Evolutionary conservation across 2,113 vertebrate genomes (phyloP).

Genomic region (Menidia beryllina): DNA sequence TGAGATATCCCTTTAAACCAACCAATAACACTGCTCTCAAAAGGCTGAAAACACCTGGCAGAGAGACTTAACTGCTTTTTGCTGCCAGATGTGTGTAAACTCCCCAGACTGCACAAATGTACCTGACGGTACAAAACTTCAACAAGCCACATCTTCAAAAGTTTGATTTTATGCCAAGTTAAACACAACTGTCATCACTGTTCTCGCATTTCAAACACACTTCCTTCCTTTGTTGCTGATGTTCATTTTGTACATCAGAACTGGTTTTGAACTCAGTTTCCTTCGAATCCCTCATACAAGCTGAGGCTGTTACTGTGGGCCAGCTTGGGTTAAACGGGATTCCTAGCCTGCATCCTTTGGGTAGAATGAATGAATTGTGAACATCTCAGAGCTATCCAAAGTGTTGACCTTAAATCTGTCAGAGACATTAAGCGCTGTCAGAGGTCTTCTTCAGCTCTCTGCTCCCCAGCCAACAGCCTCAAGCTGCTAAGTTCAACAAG

Average conservation of each 20-base stretch:
- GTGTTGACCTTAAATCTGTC: constrained; percentile 26
- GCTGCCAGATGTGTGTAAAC: constrained; percentile 5
- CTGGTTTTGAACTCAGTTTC: constrained; percentile 35
- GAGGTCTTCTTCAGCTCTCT: constrained; percentile 36
- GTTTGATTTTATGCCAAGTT: constrained; percentile 14
- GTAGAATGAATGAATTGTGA: constrained; percentile 9
- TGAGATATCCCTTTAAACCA: background rate
- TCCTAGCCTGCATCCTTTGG: constrained; percentile 39
- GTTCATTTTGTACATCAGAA: constrained; percentile 1
- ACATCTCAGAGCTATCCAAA: constrained; percentile 21
- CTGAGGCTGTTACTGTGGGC: constrained; percentile 30
- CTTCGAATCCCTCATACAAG: constrained; percentile 13
- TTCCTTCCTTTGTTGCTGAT: background rate
- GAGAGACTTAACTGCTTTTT: constrained; percentile 3
- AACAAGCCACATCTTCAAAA: constrained; percentile 7
- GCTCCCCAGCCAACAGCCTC: constrained; percentile 23
- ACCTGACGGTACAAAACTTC: constrained; percentile 26
- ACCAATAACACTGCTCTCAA: background rate
- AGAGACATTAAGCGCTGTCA: constrained; percentile 14
- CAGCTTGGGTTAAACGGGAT: constrained; percentile 38
- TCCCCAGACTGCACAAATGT: constrained; percentile 5
- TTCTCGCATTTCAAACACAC: background rate
- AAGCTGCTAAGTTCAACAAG: background rate
- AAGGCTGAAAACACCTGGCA: background rate
- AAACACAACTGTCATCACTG: constrained; percentile 17